Conservation (phyloP, 2,113 vertebrate species). For the Rhabdomys dilectus region DNA sequence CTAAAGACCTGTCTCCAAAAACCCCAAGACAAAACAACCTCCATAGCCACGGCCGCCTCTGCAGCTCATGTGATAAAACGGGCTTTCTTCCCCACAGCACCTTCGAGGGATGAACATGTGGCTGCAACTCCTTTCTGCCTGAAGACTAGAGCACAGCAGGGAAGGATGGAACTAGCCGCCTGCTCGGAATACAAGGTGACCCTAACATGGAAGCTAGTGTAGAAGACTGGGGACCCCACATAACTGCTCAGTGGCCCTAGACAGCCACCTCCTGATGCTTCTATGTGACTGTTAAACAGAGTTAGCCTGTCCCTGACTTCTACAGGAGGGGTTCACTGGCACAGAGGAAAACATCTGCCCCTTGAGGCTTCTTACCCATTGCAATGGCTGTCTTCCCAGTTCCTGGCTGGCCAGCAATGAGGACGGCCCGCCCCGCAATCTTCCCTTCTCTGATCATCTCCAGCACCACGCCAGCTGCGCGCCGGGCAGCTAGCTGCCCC, state of each 20-base stretch:
- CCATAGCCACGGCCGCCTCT: neutral
- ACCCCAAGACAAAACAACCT: neutral
- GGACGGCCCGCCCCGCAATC: conserved; percentile 94
- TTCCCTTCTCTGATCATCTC: conserved; percentile 98
- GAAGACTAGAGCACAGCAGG: neutral
- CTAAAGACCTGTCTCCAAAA: neutral
- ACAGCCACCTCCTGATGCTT: neutral
- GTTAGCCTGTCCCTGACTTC: neutral
- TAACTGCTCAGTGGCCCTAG: neutral
- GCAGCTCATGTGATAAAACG: neutral
- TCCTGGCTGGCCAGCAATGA: conserved; percentile 95
- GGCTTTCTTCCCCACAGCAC: neutral
- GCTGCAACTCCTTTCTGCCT: neutral
- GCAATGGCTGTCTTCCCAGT: conserved; percentile 97
- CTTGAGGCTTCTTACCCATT: conserved; percentile 89
- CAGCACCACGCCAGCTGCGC: conserved; percentile 93
- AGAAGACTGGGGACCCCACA: neutral
- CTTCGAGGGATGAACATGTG: neutral
- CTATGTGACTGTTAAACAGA: fast-evolving
- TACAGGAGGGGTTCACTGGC: fast-evolving
- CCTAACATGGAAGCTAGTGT: neutral
- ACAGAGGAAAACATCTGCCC: neutral
- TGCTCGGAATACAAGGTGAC: neutral
- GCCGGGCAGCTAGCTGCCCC: conserved; percentile 93
- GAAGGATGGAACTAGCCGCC: neutral